These are phyloP conservation scores for Onychorhynchus coronatus DNA, from an alignment of 2,113 vertebrate genomes.

Conservation along the genomic window DNA sequence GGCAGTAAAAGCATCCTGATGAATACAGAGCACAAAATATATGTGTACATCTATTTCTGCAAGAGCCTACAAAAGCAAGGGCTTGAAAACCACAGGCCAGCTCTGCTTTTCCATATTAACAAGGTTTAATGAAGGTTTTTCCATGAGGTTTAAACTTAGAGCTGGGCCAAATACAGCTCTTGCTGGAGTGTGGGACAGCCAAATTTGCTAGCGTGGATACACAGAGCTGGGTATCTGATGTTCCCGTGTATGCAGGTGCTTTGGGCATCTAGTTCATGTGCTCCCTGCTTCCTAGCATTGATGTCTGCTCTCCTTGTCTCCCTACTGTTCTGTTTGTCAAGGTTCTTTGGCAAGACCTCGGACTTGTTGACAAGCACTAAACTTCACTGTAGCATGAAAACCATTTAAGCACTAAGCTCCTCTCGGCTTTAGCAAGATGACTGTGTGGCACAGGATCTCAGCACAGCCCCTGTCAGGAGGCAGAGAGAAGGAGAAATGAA, in stretches of 20 bases:
- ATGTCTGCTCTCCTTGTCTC: background rate
- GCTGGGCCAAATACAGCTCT: background rate
- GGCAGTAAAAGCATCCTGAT: background rate
- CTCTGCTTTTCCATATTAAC: background rate
- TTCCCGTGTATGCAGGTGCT: background rate
- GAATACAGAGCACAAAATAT: background rate
- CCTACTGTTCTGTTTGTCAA: constrained; percentile 59
- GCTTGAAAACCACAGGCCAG: background rate
- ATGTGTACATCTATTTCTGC: background rate
- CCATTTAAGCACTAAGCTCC: constrained; percentile 77
- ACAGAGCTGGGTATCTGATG: rapidly evolving
- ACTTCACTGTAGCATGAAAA: constrained; percentile 68
- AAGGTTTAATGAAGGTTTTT: background rate
- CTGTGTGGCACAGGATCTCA: constrained; percentile 20
- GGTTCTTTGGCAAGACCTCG: constrained; percentile 43
- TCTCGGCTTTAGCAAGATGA: constrained; percentile 54
- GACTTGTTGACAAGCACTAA: constrained; percentile 70
- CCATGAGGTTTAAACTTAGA: background rate
- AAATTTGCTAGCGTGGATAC: background rate
- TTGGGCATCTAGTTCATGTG: background rate
- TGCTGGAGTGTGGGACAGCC: background rate
- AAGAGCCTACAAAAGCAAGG: background rate
- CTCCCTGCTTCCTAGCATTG: background rate
- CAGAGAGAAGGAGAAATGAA: constrained; percentile 67
- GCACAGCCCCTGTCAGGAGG: constrained; percentile 58